phyloP scores from a whole-genome alignment of 2,888 invertebrate genomes.

The Cabera pusaria region DNA sequence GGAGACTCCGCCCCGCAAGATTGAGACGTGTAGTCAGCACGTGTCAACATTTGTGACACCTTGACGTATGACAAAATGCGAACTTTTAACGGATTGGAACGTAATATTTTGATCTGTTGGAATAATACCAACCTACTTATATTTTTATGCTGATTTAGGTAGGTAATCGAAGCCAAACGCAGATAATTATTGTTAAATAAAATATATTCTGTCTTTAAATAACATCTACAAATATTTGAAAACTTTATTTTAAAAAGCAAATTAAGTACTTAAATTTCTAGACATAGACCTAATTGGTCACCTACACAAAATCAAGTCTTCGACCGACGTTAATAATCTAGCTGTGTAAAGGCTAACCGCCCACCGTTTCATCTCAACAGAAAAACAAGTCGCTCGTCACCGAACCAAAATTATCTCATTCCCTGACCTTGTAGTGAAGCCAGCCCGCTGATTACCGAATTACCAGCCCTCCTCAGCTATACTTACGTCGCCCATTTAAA shows the following conservation, averaged over 20 bases:
- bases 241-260: too few species aligned
- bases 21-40: conserved; percentile 61
- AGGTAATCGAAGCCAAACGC: too few species aligned
- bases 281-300: too few species aligned
- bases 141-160: too few species aligned
- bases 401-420: conserved; percentile 60
- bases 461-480: conserved; percentile 72
- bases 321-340: too few species aligned
- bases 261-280: too few species aligned
- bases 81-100: conserved; percentile 23
- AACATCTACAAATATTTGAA: too few species aligned
- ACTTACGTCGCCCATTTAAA: conserved; percentile 79
- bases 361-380: conserved; percentile 12
- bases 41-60: conserved; percentile 61
- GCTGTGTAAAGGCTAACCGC: too few species aligned
- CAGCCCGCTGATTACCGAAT: conserved; percentile 79
- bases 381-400: conserved; percentile 16
- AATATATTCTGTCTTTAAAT: too few species aligned
- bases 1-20: conserved; percentile 73
- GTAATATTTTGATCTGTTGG: too few species aligned
- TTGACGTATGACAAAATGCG: conserved; percentile 33
- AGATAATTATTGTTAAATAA: too few species aligned
- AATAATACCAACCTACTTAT: background rate
- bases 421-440: conserved; percentile 70
- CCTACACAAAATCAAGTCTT: too few species aligned